phyloP scores from a whole-genome alignment of 1,140 invertebrate species.

The Caenorhabditis remanei region DNA sequence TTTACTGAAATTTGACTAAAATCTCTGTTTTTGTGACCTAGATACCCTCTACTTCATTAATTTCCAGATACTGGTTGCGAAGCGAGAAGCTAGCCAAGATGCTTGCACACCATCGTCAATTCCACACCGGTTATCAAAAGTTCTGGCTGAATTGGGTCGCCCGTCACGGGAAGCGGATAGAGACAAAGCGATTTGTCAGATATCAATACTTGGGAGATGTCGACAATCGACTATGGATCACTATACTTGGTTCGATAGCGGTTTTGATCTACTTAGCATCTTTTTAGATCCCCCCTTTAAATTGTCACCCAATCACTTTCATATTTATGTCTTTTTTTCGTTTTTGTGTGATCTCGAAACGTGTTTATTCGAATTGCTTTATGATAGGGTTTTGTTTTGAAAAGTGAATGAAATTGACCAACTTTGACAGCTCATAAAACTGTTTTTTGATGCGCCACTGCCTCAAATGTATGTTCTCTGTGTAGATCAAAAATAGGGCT shows the following conservation, averaged over 20 bases:
- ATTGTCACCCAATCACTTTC: background rate
- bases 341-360: background rate
- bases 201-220: slow-evolving; percentile 48
- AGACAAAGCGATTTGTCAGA: slow-evolving; percentile 18
- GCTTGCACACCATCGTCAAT: slow-evolving; percentile 50
- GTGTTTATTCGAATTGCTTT: background rate
- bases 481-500: too few species aligned
- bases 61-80: slow-evolving; percentile 53
- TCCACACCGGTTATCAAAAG: slow-evolving; percentile 57
- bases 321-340: slow-evolving; percentile 3
- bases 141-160: slow-evolving; percentile 65
- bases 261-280: background rate
- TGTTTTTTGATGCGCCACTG: too few species aligned
- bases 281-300: background rate
- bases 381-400: slow-evolving; percentile 2
- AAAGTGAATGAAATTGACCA: too few species aligned
- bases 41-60: background rate
- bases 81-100: slow-evolving; percentile 55
- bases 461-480: too few species aligned
- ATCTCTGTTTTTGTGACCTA: background rate
- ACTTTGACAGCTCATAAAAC: too few species aligned
- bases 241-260: background rate
- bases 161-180: slow-evolving; percentile 52
- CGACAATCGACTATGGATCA: slow-evolving; percentile 52
- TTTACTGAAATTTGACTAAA: too few species aligned